Percentiles rank a stretch among this genome's conserved stretches.
Conservation (phyloP, 2,113 vertebrate species). For the Tetraodon nigroviridis region DNA sequence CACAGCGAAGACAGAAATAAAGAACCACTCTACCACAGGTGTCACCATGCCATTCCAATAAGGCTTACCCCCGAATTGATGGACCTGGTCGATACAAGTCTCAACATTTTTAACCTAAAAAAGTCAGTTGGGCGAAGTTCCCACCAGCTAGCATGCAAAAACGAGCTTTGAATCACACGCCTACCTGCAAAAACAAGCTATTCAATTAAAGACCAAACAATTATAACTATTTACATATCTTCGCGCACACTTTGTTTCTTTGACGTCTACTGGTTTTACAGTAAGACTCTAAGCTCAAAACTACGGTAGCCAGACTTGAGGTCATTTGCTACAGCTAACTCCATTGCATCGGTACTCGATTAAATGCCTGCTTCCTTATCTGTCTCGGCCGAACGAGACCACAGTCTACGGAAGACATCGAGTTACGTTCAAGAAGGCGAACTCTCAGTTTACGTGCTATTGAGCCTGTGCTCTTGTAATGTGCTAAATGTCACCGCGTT, state of each 20-base stretch:
- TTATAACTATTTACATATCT: too few relatives aligned
- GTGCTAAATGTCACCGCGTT: not conserved
- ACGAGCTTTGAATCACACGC: too few relatives aligned
- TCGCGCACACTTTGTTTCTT: not conserved
- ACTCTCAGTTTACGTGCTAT: not conserved
- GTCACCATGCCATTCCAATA: too few relatives aligned
- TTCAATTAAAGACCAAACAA: too few relatives aligned
- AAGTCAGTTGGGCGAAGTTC: not conserved
- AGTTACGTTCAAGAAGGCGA: conserved; percentile 49
- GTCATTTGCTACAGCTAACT: conserved; percentile 33
- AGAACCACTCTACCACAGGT: too few relatives aligned
- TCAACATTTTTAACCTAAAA: conserved; percentile 60
- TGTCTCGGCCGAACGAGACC: not conserved
- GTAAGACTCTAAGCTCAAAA: not conserved
- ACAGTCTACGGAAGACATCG: conserved; percentile 12
- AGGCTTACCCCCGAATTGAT: conserved; percentile 51
- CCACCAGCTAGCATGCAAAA: conserved; percentile 24
- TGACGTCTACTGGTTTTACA: not conserved
- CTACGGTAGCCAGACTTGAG: conserved; percentile 23
- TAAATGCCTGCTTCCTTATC: conserved; percentile 31
- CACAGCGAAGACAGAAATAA: not conserved
- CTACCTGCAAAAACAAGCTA: too few relatives aligned
- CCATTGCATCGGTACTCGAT: conserved; percentile 35
- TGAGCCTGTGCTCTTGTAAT: not conserved
- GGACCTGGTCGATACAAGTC: conserved; percentile 24